Base-by-base conservation (phyloP, 2,888 invertebrate species). In the Mesochorus sp. region DNA sequence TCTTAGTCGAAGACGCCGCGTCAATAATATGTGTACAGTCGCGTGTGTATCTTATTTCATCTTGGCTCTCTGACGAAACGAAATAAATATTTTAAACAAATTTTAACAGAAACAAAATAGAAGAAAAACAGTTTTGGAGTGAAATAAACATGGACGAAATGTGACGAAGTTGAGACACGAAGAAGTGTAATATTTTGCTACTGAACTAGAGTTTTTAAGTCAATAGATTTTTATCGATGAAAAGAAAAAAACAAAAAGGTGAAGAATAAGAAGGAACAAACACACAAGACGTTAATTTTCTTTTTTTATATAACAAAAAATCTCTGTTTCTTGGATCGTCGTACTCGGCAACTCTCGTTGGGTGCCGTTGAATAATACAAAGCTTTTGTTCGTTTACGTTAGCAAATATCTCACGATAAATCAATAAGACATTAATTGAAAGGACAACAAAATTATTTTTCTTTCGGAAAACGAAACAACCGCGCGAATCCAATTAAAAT, bases 191-290 rank as follows among this genome's bases (percentile, higher is more conserved):
- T 84, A 84, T 84, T 85, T 85, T 84, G 81, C 85, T 84, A 85
- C 82, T 83, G 82, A 84, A 84, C 81, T 81, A 83, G 80, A 82
- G 75, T 82, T 83, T 83, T 84, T 82, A 83, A 83, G 84, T 84
- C 82, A 80, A 81, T 83, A 83, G 82, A 81, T 78, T 83, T 82
- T 84, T 82, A 83, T 84, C 81, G 72, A 82, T 79, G 79, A 81
- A 82, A 80, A 79, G 72, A 78, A 14, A n/a, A 81, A 82, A 80
- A 79, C 72, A 78, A 14, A n/a, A 26, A 19, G 24, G 44, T 64
- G 24, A 49, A 47, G 8, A 37, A 26, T 3, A 42, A 19, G 19
- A 31, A 28, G 24, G 26, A 39, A 62, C 44, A 53, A 67, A 47
- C 37, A 37, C 42, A 53, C 62, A 55, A 31, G 34, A 70, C 61